A percentile compares a stretch with the other conserved stretches of the same genome.
Conservation (phyloP, 2,888 invertebrate species). For the Pyrochroa serraticornis region DNA sequence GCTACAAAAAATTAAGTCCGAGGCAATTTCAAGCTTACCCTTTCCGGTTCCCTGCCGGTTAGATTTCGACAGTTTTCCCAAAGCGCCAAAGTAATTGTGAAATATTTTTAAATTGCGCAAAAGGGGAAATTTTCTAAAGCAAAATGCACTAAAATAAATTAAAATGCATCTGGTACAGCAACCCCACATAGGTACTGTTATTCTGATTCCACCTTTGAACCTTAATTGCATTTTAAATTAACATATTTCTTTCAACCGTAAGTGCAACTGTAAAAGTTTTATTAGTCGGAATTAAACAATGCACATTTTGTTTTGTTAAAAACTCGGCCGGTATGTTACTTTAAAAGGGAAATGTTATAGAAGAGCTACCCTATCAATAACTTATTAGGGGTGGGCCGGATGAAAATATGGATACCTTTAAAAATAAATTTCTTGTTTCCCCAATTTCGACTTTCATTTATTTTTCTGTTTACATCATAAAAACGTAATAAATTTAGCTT, state of each 20-base stretch:
- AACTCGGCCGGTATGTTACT: too few relatives aligned
- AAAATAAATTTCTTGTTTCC: conserved; percentile 2
- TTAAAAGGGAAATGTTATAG: too few relatives aligned
- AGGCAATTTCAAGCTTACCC: conserved; percentile 11
- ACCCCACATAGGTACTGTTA: conserved; percentile 3
- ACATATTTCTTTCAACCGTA: neutral
- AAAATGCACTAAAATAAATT: conserved; percentile 8
- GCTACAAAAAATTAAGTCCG: conserved; percentile 16
- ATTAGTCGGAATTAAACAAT: too few relatives aligned
- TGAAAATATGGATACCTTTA: neutral
- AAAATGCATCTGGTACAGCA: conserved; percentile 20
- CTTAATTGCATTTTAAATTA: conserved; percentile 5
- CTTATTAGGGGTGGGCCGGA: neutral
- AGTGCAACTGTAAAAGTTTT: too few relatives aligned
- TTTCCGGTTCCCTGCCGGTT: conserved; percentile 5
- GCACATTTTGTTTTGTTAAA: too few relatives aligned
- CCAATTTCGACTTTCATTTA: conserved; percentile 11
- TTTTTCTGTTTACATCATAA: conserved; percentile 14
- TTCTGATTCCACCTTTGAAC: conserved; percentile 6
- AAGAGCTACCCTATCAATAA: too few relatives aligned
- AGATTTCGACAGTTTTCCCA: conserved; percentile 16
- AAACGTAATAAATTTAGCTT: conserved; percentile 4
- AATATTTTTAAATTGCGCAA: conserved; percentile 15
- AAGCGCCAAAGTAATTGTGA: conserved; percentile 13
- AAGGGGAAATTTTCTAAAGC: conserved; percentile 1